Base-by-base conservation (phyloP, 2,888 invertebrate genomes). In the Callimorpha dominula region DNA sequence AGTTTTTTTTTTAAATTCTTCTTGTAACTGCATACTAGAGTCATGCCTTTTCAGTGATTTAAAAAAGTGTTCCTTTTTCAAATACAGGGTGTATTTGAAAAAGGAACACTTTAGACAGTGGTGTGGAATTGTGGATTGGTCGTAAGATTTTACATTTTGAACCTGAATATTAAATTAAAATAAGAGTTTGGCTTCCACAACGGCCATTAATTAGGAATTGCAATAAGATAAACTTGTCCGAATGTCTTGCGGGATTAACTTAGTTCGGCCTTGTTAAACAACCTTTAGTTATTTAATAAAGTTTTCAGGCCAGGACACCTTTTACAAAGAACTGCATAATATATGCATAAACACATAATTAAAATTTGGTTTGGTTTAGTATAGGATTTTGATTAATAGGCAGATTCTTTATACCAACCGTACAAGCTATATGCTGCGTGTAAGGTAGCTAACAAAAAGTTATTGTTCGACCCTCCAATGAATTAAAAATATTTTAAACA, bases 371-470 rank as follows among this genome's bases (percentile, higher is more conserved):
- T 54, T n/a, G n/a, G 17, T n/a, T n/a, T n/a, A n/a, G n/a, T 52
- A 4, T 54, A n/a, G 0, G 52, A 54, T n/a, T 52, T n/a, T n/a
- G 54, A 31, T 11, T 54, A 31, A 65, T 46, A 31, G 1, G 20
- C 20, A 11, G 7, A 17, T 40, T 63, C 15, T 63, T 70, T 4
- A 54, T 43, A 46, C 46, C 17, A 17, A 65, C 17, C 17, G 64
- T 72, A 71, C 15, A 71, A 76, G 71, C 69, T 31, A 31, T 31
- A 31, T 2, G 31, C 31, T 31, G 31, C 31, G 31, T 71, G 68
- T 76, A 80, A 65, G 76, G 72, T 76, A 71, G 40, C 42, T 65
- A 74, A 74, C 64, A 46, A 70, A 72, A 81, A 14, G 62, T 57
- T 65, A 74, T 71, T 65, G 65, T 70, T 57, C 42, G 4, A 46